Conservation (phyloP, 1,140 invertebrate genomes). For the Bombus confusus region DNA sequence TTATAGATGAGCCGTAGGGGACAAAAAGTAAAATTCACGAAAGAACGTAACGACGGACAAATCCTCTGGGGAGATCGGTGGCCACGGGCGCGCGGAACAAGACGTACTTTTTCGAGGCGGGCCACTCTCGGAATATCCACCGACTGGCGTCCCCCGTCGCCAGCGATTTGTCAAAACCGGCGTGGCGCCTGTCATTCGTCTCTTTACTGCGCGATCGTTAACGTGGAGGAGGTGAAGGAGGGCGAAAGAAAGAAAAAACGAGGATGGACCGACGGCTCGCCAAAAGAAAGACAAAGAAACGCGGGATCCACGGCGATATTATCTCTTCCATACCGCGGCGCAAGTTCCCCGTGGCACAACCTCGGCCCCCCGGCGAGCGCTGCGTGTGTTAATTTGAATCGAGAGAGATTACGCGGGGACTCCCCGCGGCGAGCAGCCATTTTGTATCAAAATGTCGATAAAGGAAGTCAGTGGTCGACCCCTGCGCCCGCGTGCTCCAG, state of each 20-base stretch:
- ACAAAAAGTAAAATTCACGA: background rate
- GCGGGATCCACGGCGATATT: constrained; percentile 69
- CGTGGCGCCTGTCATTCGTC: constrained; percentile 70
- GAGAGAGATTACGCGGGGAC: constrained; percentile 82
- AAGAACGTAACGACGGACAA: background rate
- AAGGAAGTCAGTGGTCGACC: constrained; percentile 75
- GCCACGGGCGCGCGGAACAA: background rate
- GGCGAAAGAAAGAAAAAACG: background rate
- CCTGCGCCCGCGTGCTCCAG: constrained; percentile 48
- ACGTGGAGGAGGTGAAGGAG: constrained; percentile 45
- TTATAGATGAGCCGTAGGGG: too few species aligned
- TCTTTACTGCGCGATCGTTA: constrained; percentile 67
- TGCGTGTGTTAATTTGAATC: constrained; percentile 84
- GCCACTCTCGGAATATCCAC: constrained; percentile 50
- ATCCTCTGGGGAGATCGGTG: constrained; percentile 2
- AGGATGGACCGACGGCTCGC: constrained; percentile 44
- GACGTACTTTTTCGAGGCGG: constrained; percentile 43
- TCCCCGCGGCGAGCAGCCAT: constrained; percentile 81
- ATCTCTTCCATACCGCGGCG: constrained; percentile 67
- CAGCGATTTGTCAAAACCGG: constrained; percentile 69
- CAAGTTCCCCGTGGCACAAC: constrained; percentile 61
- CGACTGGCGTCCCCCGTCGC: constrained; percentile 55
- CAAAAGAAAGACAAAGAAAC: constrained; percentile 68
- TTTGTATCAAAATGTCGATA: constrained; percentile 83
- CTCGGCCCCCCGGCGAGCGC: constrained; percentile 74